Evolutionary conservation across 2,797 vertebrate species (phyloP), one percentile per base, ranked within the genome.

Genomic region (Sparidentex hasta): DNA sequence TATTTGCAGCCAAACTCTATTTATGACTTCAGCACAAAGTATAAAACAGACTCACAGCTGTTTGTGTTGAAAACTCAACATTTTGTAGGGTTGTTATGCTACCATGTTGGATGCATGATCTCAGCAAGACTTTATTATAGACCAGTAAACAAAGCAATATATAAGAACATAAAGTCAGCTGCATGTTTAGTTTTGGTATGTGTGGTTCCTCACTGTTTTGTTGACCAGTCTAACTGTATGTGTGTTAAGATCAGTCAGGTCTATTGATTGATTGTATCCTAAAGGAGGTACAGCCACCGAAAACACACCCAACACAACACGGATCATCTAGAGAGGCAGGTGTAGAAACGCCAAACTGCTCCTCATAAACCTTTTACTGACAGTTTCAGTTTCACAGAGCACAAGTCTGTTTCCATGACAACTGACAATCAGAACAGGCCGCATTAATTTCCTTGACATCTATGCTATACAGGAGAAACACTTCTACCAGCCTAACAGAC

Each of bases 1-100:
- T 54, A 29, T 55, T 76, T 25, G 55, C 17, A 43, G 51, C 75
- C 74, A 78, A 72, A 69, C 47, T 77, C 65, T 76, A 79, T 83
- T 78, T 76, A 71, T 67, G 29, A 75, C 38, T 79, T 85, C 17
- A 76, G 52, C 68, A 25, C 11, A 33, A 59, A 68, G 57, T 16
- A 68, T 68, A 59, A 73, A 76, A 65, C 54, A 52, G 16, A 58
- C 50, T 46, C 55, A 75, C 64, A 81, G 64, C 25, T 70, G 54
- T 43, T 71, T 56, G 44, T 46, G 38, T 47, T 57, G 44, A 9
- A 82, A 82, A 59, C 9, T 8, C 4, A 18, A 13, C 13, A 41
- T 47, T 43, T 7, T 38, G 23, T 18, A 11, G 3, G 55, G 51
- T 3, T 23, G 9, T 29, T 43, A 23, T 20, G 55, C 38, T 62